Evolutionary conservation across 2,113 vertebrate species (phyloP).

Genomic region (Lamprotornis superbus): DNA sequence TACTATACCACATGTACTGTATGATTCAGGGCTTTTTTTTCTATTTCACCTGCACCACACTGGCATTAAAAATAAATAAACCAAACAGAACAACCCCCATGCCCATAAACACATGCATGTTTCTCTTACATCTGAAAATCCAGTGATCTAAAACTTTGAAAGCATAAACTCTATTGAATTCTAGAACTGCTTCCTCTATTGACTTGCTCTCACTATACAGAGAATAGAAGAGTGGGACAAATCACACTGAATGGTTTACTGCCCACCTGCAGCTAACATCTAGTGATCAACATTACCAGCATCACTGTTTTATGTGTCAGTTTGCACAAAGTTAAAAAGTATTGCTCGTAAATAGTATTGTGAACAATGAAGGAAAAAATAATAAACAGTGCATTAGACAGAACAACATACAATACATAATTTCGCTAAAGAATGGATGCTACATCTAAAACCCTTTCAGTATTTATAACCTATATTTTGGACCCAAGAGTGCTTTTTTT

Average conservation of each 20-base stretch:
- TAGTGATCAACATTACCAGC: neutral
- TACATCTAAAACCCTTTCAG: neutral
- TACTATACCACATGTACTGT: neutral
- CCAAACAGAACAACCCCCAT: accelerated
- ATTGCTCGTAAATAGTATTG: neutral
- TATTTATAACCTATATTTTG: neutral
- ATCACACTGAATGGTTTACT: neutral
- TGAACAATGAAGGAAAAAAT: slow-evolving; percentile 15
- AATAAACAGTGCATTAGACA: neutral
- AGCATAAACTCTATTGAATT: neutral
- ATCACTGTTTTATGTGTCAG: neutral
- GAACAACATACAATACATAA: neutral
- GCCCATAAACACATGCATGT: neutral
- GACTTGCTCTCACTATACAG: neutral
- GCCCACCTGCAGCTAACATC: neutral
- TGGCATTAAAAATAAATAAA: neutral
- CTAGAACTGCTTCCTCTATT: neutral
- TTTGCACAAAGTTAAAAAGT: neutral
- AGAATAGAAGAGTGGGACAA: neutral
- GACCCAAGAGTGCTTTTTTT: neutral
- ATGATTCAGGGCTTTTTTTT: neutral
- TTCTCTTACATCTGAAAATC: neutral
- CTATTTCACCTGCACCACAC: neutral
- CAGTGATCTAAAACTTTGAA: neutral
- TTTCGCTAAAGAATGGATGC: neutral